Percentiles rank a stretch among this genome's conserved stretches.
These are phyloP conservation scores for Octodon degus DNA, from an alignment of 2,113 vertebrate species.

Conservation along the genomic window DNA sequence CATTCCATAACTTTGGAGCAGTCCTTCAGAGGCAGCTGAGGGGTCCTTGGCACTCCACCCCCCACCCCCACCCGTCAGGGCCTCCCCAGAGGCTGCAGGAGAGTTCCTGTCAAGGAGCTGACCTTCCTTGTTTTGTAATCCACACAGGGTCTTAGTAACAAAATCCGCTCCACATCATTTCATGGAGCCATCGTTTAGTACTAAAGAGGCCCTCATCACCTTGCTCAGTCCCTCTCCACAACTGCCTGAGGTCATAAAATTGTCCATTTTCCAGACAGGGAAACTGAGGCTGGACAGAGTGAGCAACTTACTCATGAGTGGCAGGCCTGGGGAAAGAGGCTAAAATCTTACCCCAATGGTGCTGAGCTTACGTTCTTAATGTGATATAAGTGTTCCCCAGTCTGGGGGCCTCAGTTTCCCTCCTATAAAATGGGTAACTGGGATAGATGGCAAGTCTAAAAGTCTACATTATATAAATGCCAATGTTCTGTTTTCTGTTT, in stretches of 20 bases:
- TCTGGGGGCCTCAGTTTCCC: not conserved
- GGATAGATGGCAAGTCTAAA: not conserved
- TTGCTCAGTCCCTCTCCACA: not conserved
- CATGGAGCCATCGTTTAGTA: rapidly evolving
- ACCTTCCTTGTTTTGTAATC: not conserved
- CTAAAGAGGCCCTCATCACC: rapidly evolving
- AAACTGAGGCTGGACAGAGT: not conserved
- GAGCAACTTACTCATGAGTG: rapidly evolving
- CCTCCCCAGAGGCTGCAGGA: not conserved
- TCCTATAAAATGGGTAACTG: not conserved
- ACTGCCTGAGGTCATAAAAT: not conserved
- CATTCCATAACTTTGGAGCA: not conserved
- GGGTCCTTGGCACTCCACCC: not conserved
- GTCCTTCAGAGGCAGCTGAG: not conserved
- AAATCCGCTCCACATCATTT: not conserved
- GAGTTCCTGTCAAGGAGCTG: not conserved
- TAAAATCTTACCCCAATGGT: not conserved
- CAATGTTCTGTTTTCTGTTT: not conserved
- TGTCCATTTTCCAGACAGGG: constrained; percentile 4
- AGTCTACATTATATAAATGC: not conserved
- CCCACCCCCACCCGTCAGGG: not conserved
- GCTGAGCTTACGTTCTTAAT: not conserved
- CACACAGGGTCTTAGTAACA: not conserved
- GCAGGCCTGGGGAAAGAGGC: not conserved
- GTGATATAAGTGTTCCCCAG: not conserved